A percentile compares a stretch with the other conserved stretches of the same genome.
These are phyloP conservation scores for Clivina fossor DNA, from an alignment of 2,888 invertebrate genomes.

Conservation along the genomic window DNA sequence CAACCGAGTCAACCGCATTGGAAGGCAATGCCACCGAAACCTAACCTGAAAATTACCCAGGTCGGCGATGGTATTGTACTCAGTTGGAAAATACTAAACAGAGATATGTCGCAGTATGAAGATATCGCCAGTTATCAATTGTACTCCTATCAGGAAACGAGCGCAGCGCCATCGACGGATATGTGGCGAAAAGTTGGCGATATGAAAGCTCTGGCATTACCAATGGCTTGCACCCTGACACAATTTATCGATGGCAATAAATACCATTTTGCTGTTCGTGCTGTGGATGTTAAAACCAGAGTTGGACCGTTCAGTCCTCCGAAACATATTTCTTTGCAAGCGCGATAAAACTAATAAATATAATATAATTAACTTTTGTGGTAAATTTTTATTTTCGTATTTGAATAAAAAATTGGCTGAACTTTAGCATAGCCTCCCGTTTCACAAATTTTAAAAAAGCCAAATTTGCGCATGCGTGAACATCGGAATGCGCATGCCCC, in stretches of 20 bases:
- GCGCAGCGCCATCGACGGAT: conserved; percentile 66
- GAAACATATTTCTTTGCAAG: conserved; percentile 56
- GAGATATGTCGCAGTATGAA: conserved; percentile 65
- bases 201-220: conserved; percentile 85
- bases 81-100: conserved; percentile 85
- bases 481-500: no score
- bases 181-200: conserved; percentile 95
- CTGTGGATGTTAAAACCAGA: conserved; percentile 79
- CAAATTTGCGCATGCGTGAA: no score
- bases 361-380: no score
- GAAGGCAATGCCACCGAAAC: conserved; percentile 78
- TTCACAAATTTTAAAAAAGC: no score
- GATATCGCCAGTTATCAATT: conserved; percentile 87
- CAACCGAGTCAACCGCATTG: conserved; percentile 56
- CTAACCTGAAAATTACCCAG: conserved; percentile 76
- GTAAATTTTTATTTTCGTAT: no score
- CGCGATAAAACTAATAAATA: no score
- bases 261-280: conserved; percentile 92
- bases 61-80: conserved; percentile 82
- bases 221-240: conserved; percentile 94
- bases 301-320: conserved; percentile 83
- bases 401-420: no score
- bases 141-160: conserved; percentile 88
- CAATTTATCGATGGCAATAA: conserved; percentile 90
- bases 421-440: no score